Percentiles rank a stretch among this genome's conserved stretches.
These are phyloP conservation scores for Chymomyza procnemis DNA, from an alignment of 2,888 invertebrate species.

Conservation along the genomic window DNA sequence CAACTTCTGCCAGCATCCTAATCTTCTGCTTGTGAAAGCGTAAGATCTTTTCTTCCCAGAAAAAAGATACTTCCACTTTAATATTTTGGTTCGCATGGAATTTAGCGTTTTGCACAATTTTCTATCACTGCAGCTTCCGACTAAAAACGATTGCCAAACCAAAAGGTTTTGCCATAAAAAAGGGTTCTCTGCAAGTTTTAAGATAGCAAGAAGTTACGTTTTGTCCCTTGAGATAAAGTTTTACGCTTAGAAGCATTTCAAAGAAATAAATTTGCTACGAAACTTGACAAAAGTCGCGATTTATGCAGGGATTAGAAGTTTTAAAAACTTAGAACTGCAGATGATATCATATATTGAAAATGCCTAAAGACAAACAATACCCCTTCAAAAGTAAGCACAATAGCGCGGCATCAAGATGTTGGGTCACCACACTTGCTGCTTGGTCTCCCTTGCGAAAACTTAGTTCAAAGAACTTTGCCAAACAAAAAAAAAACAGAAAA, in stretches of 20 bases:
- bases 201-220: not conserved
- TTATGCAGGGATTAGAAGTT: not conserved
- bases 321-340: not conserved
- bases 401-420: conserved; percentile 1
- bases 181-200: too few species aligned
- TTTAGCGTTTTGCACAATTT: too few species aligned
- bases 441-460: conserved; percentile 9
- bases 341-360: not conserved
- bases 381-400: conserved; percentile 17
- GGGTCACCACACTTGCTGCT: conserved; percentile 9
- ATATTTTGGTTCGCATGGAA: too few species aligned
- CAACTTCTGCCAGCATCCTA: too few species aligned
- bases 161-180: too few species aligned
- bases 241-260: too few species aligned
- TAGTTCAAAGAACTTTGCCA: conserved; percentile 33
- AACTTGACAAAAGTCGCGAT: not conserved
- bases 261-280: not conserved
- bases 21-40: too few species aligned
- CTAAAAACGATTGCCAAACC: too few species aligned
- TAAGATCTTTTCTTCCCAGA: too few species aligned
- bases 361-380: conserved; percentile 4
- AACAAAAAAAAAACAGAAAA: not conserved
- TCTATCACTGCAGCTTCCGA: too few species aligned
- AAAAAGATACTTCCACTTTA: too few species aligned
- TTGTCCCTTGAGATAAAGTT: not conserved